Percentiles rank a stretch among this genome's conserved stretches.
Conservation (phyloP, 2,888 invertebrate species). For the Agriopis leucophaearia region DNA sequence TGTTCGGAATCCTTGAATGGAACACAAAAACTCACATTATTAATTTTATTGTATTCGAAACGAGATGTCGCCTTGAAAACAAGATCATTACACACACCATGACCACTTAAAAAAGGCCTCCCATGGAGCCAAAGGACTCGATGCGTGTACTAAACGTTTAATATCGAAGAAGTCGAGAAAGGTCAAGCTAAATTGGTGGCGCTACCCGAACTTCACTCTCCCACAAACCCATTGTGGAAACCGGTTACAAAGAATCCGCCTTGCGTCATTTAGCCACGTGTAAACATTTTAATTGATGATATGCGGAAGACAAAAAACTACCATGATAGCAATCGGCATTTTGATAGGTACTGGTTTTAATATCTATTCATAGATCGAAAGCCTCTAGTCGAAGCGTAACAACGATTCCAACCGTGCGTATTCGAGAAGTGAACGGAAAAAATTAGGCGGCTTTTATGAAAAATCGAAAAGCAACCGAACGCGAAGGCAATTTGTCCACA, state of each 20-base stretch:
- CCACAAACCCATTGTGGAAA: slow-evolving; percentile 75
- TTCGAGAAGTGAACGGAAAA: slow-evolving; percentile 36
- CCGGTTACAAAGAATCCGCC: slow-evolving; percentile 78
- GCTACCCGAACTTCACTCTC: slow-evolving; percentile 74
- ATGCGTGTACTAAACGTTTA: slow-evolving; percentile 41
- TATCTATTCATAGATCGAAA: slow-evolving; percentile 57
- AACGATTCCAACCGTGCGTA: slow-evolving; percentile 31
- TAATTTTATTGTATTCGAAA: slow-evolving; percentile 76
- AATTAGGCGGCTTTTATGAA: slow-evolving; percentile 34
- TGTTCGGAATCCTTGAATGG: slow-evolving; percentile 74
- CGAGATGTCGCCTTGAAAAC: slow-evolving; percentile 79
- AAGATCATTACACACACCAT: slow-evolving; percentile 66
- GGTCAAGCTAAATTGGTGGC: slow-evolving; percentile 72
- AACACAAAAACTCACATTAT: slow-evolving; percentile 76
- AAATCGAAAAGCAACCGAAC: slow-evolving; percentile 40
- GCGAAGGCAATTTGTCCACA: slow-evolving; percentile 51
- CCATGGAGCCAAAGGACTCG: slow-evolving; percentile 48
- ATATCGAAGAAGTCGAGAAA: slow-evolving; percentile 53
- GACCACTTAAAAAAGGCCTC: slow-evolving; percentile 64
- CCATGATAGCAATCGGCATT: slow-evolving; percentile 66
- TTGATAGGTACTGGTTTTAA: slow-evolving; percentile 62
- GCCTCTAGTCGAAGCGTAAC: slow-evolving; percentile 49
- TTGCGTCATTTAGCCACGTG: slow-evolving; percentile 81
- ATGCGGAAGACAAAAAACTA: slow-evolving; percentile 78
- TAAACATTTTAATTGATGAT: slow-evolving; percentile 84